These are phyloP conservation scores for Hydrozoanthus tunicans DNA, from an alignment of 64 coral and sea anemone genomes.

Conservation along the genomic window DNA sequence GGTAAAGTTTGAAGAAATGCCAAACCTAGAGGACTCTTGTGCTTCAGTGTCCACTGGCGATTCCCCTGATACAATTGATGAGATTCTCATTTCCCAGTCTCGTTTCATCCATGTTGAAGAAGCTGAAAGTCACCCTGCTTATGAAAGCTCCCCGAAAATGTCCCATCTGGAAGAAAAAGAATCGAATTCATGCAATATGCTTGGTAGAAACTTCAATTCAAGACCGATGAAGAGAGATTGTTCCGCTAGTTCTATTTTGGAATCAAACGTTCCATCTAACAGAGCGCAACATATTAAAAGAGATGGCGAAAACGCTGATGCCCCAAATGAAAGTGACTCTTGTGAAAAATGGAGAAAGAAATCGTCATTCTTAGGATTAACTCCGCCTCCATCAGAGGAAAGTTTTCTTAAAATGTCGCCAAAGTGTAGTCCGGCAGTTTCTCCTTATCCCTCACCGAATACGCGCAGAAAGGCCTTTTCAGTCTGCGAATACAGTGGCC, in stretches of 20 bases:
- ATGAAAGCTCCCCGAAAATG: background rate
- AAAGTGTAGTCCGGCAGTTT: background rate
- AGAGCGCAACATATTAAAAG: background rate
- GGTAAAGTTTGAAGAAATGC: slow-evolving; percentile 48
- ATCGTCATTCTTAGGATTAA: background rate
- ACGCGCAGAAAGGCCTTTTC: slow-evolving; percentile 32
- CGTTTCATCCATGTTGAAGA: slow-evolving; percentile 24
- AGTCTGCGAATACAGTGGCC: background rate
- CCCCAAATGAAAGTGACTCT: background rate
- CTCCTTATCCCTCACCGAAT: background rate
- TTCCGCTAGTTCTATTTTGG: background rate
- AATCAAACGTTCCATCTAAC: background rate
- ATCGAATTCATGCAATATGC: background rate
- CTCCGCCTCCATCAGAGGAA: background rate
- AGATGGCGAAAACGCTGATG: background rate
- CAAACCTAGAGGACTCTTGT: slow-evolving; percentile 34
- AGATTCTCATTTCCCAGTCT: background rate
- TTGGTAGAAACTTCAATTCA: background rate
- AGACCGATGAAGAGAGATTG: background rate
- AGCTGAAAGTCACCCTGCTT: background rate
- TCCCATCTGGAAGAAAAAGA: background rate
- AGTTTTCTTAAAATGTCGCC: background rate
- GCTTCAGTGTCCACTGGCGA: background rate
- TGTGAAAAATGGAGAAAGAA: background rate
- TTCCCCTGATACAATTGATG: slow-evolving; percentile 18